Percentiles rank a stretch among this genome's conserved stretches.
These are phyloP conservation scores for Megalopta genalis DNA, from an alignment of 1,140 invertebrate species.

Conservation along the genomic window DNA sequence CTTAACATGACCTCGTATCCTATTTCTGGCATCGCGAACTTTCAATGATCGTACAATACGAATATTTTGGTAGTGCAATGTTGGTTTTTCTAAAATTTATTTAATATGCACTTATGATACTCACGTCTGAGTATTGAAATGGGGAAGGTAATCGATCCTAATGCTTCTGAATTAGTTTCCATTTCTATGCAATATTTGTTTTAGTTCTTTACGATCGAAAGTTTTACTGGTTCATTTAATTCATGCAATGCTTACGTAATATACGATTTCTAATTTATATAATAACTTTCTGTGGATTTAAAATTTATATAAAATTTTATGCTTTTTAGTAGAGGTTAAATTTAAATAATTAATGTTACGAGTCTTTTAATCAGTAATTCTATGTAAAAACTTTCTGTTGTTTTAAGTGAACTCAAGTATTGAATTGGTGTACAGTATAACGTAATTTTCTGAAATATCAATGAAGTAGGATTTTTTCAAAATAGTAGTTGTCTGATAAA, in stretches of 20 bases:
- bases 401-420: neutral
- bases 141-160: constrained; percentile 39
- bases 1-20: constrained; percentile 49
- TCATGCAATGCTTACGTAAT: neutral
- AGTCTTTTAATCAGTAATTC: neutral
- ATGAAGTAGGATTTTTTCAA: neutral
- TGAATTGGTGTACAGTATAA: too few relatives aligned
- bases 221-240: neutral
- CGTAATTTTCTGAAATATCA: neutral
- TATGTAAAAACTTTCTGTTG: too few relatives aligned
- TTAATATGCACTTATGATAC: constrained; percentile 10
- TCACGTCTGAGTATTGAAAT: constrained; percentile 8
- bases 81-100: constrained; percentile 12
- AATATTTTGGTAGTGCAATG: neutral
- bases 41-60: neutral
- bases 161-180: constrained; percentile 6
- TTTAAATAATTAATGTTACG: neutral
- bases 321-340: neutral
- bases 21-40: constrained; percentile 41
- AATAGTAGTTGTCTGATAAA: neutral
- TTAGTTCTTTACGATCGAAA: neutral
- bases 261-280: neutral
- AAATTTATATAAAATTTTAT: neutral
- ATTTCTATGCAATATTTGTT: neutral
- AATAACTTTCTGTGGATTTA: neutral